Percentiles rank a stretch among this genome's conserved stretches.
phyloP scores from a whole-genome alignment of 2,888 invertebrate genomes.

The Calameuta pallipes region DNA sequence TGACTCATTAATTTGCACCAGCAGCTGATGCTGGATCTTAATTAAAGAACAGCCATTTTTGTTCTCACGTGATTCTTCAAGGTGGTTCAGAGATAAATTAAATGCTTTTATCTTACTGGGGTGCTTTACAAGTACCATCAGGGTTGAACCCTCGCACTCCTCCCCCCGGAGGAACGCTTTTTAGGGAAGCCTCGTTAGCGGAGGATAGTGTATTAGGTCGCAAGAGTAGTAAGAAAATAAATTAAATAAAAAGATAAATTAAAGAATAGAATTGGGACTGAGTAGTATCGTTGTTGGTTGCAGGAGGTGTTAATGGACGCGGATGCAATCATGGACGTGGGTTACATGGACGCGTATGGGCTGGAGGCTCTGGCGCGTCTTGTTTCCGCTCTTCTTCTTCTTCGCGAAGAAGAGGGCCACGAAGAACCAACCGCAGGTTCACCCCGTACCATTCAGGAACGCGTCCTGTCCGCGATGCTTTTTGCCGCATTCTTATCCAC shows the following conservation, averaged over 20 bases:
- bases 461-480: constrained; percentile 59
- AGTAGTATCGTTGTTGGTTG: constrained; percentile 66
- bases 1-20: neutral
- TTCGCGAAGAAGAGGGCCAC: constrained; percentile 43
- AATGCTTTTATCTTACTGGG: too few relatives aligned
- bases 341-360: constrained; percentile 64
- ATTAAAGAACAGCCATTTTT: neutral
- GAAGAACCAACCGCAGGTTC: constrained; percentile 57
- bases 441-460: constrained; percentile 61
- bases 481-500: constrained; percentile 67
- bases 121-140: too few relatives aligned
- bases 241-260: neutral
- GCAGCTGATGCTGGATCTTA: neutral
- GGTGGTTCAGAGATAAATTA: neutral
- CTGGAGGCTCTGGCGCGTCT: constrained; percentile 61
- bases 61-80: neutral
- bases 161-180: neutral
- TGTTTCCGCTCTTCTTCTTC: constrained; percentile 53
- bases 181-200: neutral
- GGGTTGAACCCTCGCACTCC: neutral
- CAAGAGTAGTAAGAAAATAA: neutral
- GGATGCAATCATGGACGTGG: constrained; percentile 65
- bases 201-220: neutral
- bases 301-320: constrained; percentile 66
- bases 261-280: constrained; percentile 55